Base-by-base conservation (phyloP, 2,888 invertebrate species). In the Gari tellinella region DNA sequence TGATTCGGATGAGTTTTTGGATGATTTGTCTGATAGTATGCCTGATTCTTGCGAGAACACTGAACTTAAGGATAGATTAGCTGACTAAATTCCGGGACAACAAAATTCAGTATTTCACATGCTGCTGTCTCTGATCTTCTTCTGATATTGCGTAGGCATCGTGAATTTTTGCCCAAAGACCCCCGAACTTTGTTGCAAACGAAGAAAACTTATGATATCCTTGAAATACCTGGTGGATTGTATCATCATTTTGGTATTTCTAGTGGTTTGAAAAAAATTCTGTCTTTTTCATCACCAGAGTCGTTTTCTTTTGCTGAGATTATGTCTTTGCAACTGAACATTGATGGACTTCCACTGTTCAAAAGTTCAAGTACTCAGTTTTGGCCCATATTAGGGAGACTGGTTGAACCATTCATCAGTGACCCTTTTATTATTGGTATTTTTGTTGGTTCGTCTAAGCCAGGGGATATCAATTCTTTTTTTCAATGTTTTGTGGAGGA, bases 401-500 rank as follows among this genome's bases (percentile, higher is more conserved):
- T 57, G n/a, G 31, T 25, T 12, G 37, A 23, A 8, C 63, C 64
- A 43, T 52, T 23, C 26, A 2, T 40, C 10, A 37, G 23, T 15
- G 51, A 58, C 17, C 69, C 63, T 10, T 70, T 70, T 38, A 38
- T 64, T 12, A 58, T 70, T 23, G 69, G 69, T 25, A 23, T 72
- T 15, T 69, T 41, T 43, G 37, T 19, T 41, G 64, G 72, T 14
- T 37, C 57, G 17, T 21, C 31, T 2, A 82, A 80, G 60, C 83
- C 80, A 38, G 40, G 26, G 5, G 41, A 61, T 64, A 45, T 74
- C 3, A 19, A 48, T 12, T 63, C 46, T 31, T 82, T 61, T 63
- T 45, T 80, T 7, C 15, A 56, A n/a, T 37, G 53, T 41, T 70
- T 80, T 61, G 43, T 80, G 23, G 23, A 51, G 38, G 81, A 83